Conservation (phyloP, 2,888 invertebrate genomes). For the Zygothrica quintamaculata region DNA sequence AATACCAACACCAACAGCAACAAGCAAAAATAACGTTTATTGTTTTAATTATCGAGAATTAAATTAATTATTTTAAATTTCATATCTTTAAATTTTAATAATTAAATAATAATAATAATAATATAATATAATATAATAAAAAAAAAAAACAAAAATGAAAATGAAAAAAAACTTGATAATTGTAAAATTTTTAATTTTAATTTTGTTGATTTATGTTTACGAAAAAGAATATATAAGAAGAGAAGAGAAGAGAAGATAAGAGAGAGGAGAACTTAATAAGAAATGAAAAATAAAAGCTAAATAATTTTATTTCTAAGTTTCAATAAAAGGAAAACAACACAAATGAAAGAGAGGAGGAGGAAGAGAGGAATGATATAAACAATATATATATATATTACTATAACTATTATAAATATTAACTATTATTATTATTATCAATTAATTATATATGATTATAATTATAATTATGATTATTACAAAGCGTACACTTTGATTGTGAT, state of each 20-base stretch:
- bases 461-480: conserved; percentile 72
- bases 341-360: conserved; percentile 28
- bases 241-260: conserved; percentile 21
- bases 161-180: conserved; percentile 59
- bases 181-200: conserved; percentile 62
- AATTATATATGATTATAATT: conserved; percentile 36
- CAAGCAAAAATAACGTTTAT: conserved; percentile 44
- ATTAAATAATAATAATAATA: conserved; percentile 9
- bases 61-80: conserved; percentile 40
- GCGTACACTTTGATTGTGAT: conserved; percentile 80
- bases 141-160: too few relatives aligned
- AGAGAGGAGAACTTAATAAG: conserved; percentile 16
- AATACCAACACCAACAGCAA: conserved; percentile 19
- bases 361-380: conserved; percentile 40
- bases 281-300: not conserved
- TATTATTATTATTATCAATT: conserved; percentile 48
- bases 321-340: conserved; percentile 12
- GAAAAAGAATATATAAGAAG: conserved; percentile 23
- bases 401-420: conserved; percentile 49
- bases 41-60: conserved; percentile 66
- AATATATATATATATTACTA: conserved; percentile 26
- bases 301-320: not conserved
- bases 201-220: conserved; percentile 77
- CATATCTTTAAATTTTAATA: conserved; percentile 13
- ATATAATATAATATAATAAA: too few relatives aligned